Evolutionary conservation across 2,113 vertebrate species (phyloP).

Genomic region (Eonycteris spelaea): DNA sequence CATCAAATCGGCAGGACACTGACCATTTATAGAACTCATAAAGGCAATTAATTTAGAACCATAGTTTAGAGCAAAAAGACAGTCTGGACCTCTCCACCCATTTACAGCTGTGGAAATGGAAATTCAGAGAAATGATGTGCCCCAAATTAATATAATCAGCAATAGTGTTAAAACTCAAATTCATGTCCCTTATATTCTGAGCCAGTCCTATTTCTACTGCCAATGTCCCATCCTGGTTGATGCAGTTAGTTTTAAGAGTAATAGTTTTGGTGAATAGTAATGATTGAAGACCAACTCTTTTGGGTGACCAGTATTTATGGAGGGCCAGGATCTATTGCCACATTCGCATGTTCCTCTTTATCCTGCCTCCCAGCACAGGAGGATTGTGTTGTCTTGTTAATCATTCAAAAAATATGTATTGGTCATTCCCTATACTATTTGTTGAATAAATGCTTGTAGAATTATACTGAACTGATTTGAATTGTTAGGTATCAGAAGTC

Average conservation of each 20-base stretch:
- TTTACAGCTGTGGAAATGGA: not conserved
- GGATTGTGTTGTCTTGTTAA: not conserved
- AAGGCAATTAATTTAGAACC: not conserved
- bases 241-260: not conserved
- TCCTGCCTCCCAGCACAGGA: not conserved
- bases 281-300: not conserved
- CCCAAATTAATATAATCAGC: not conserved
- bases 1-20: not conserved
- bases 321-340: not conserved
- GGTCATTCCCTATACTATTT: not conserved
- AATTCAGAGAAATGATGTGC: not conserved
- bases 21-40: not conserved
- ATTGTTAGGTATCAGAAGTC: not conserved
- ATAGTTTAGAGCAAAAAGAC: not conserved
- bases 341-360: not conserved
- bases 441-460: not conserved
- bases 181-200: not conserved
- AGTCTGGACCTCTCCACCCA: not conserved
- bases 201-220: not conserved
- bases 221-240: not conserved
- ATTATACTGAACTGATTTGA: not conserved
- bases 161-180: not conserved
- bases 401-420: conserved; percentile 10
- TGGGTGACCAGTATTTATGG: not conserved
- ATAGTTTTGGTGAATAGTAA: not conserved